Evolutionary conservation across 2,888 invertebrate genomes (phyloP), one percentile per base, ranked within the genome.

Genomic region (Nymphalis polychloros): DNA sequence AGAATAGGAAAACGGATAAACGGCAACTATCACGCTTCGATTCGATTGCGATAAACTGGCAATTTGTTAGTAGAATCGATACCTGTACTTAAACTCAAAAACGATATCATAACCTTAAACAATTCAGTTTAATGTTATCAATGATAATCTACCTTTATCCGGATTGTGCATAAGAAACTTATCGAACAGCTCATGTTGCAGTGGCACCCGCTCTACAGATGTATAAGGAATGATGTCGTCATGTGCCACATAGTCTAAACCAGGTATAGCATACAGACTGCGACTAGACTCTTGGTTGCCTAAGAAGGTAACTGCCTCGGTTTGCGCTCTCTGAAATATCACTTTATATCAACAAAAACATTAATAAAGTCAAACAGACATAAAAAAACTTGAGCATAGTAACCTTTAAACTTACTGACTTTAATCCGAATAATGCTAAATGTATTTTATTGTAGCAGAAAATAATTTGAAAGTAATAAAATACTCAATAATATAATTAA

Each of bases 201-300:
- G 92, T 0, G 99, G 98, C 67, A 96, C 95, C 75, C 96, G 94
- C 80, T 98, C 98, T 41, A 96, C 95, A 1, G 98, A 96, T 1
- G 96, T 95, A 84, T 98, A 99, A 0, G 99, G 99, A 77, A 99
- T 94, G 75, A 99, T 97, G 88, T 99, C 99, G 82, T 98, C 98
- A 81, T 99, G 99, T 0, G 98, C 97, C 13, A 99, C 99, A 86
- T 99, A 99, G 92, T 99, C 99, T 73, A 99, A 89, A 0, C 99
- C 99, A 8, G 98, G 98, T 81, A 99, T 98, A 1, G 98, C 98
- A 86, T 99, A 99, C 47, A 99, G 90, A 81, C 98, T 98, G 68
- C 98, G 94, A 80, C 97, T 98, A 19, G 98, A 98, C 84, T 98
- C 98, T 86, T 98, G 98, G 87, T 98, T 98, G 20, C 98, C 98